Conservation (phyloP, 2,888 invertebrate species). For the Cephus sareptanus region DNA sequence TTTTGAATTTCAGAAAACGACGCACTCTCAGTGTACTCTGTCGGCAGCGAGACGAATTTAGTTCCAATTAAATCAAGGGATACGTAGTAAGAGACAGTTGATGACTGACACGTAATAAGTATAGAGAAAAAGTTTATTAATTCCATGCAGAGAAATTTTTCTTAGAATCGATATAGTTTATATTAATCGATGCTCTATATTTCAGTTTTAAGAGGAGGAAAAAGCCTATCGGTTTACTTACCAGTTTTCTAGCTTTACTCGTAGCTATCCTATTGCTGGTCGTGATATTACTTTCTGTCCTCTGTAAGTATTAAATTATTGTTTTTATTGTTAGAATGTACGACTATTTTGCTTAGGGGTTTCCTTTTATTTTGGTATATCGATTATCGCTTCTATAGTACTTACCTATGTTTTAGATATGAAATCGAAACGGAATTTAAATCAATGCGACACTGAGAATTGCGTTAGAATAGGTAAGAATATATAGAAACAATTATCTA, state of each 20-base stretch:
- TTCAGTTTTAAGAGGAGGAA: slow-evolving; percentile 47
- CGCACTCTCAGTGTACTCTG: slow-evolving; percentile 51
- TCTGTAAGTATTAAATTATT: slow-evolving; percentile 49
- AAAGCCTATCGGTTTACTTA: slow-evolving; percentile 11
- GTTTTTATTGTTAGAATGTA: neutral
- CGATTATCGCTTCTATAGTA: neutral
- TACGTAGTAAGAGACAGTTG: slow-evolving; percentile 49
- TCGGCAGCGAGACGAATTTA: slow-evolving; percentile 52
- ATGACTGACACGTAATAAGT: neutral
- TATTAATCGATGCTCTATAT: slow-evolving; percentile 10
- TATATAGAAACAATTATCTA: neutral
- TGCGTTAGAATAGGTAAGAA: slow-evolving; percentile 71
- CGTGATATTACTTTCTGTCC: slow-evolving; percentile 46
- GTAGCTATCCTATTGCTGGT: slow-evolving; percentile 36
- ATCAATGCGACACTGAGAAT: slow-evolving; percentile 73
- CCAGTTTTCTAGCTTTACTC: slow-evolving; percentile 19
- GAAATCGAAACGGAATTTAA: slow-evolving; percentile 26
- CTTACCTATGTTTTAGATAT: slow-evolving; percentile 37
- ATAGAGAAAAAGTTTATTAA: neutral
- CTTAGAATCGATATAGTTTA: neutral
- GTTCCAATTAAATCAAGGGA: slow-evolving; percentile 54
- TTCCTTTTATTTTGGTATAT: neutral
- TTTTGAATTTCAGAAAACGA: slow-evolving; percentile 20
- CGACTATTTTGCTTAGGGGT: neutral
- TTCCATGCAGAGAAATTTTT: neutral